phyloP scores from a whole-genome alignment of 2,797 vertebrate species.

The Cephalopachus bancanus region DNA sequence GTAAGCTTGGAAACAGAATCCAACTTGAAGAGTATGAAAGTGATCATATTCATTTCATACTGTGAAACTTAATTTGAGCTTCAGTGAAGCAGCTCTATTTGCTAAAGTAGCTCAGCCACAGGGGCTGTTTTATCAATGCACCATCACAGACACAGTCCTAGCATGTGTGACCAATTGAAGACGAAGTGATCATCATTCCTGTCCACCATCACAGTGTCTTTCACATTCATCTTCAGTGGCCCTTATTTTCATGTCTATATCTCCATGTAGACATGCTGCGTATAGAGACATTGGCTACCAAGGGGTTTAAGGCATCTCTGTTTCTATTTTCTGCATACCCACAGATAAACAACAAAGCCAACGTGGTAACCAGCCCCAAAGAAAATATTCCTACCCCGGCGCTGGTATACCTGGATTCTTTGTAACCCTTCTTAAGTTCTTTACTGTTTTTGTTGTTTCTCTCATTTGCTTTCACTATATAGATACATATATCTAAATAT shows the following conservation, averaged over 20 bases:
- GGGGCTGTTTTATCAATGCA: background rate
- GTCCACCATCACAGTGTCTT: conserved; percentile 42
- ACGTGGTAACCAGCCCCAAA: conserved; percentile 99
- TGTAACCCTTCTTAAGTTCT: conserved; percentile 85
- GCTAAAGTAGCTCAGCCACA: conserved; percentile 67
- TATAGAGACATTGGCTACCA: conserved; percentile 80
- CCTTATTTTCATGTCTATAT: conserved; percentile 86
- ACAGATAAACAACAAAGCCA: conserved; percentile 99
- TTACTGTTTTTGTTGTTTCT: conserved; percentile 85
- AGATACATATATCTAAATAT: conserved; percentile 51
- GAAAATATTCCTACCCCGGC: conserved; percentile 96
- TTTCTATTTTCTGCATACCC: conserved; percentile 94
- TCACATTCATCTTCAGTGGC: conserved; percentile 78
- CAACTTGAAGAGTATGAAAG: conserved; percentile 51
- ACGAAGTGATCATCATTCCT: conserved; percentile 47
- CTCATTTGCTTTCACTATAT: conserved; percentile 76
- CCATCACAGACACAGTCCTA: background rate
- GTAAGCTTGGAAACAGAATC: conserved; percentile 25
- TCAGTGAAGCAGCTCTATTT: conserved; percentile 59
- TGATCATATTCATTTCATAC: conserved; percentile 35
- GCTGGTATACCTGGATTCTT: conserved; percentile 95
- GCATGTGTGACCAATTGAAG: conserved; percentile 21
- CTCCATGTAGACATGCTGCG: conserved; percentile 84
- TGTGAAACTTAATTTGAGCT: conserved; percentile 69
- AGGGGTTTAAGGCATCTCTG: conserved; percentile 89